Evolutionary conservation across 2,797 vertebrate genomes (phyloP).

Genomic region (Saxicola maurus): DNA sequence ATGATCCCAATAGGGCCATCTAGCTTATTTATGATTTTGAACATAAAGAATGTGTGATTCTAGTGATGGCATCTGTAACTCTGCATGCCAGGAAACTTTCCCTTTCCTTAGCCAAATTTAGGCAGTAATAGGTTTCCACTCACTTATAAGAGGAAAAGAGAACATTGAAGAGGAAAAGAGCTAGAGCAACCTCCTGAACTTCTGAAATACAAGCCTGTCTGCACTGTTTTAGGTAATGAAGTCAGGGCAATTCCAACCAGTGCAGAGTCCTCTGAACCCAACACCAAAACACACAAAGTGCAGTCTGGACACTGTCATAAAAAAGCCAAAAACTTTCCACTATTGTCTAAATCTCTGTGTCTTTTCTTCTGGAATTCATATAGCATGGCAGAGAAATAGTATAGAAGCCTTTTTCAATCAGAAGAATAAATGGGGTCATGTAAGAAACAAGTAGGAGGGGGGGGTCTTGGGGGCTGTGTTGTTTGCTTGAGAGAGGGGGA

Average conservation of each 20-base stretch:
- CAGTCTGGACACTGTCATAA: neutral
- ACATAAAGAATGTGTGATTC: neutral
- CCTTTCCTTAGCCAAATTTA: neutral
- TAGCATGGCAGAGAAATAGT: neutral
- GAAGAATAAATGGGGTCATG: neutral
- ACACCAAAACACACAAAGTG: rapidly evolving
- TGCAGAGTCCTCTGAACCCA: neutral
- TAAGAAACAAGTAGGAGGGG: neutral
- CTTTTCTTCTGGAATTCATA: neutral
- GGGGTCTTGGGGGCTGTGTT: rapidly evolving
- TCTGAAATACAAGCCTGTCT: neutral
- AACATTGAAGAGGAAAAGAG: rapidly evolving
- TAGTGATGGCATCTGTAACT: neutral
- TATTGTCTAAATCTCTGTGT: neutral
- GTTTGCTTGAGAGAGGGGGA: neutral
- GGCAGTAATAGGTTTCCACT: neutral
- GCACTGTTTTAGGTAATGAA: neutral
- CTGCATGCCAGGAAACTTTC: neutral
- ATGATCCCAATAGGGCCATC: neutral
- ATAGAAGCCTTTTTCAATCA: neutral
- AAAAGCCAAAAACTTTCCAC: neutral
- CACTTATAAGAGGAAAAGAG: neutral
- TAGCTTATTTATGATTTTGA: neutral
- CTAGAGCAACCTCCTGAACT: neutral
- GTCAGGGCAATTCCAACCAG: neutral